Evolutionary conservation across 2,888 invertebrate species (phyloP).

Genomic region (Zygaena filipendulae): DNA sequence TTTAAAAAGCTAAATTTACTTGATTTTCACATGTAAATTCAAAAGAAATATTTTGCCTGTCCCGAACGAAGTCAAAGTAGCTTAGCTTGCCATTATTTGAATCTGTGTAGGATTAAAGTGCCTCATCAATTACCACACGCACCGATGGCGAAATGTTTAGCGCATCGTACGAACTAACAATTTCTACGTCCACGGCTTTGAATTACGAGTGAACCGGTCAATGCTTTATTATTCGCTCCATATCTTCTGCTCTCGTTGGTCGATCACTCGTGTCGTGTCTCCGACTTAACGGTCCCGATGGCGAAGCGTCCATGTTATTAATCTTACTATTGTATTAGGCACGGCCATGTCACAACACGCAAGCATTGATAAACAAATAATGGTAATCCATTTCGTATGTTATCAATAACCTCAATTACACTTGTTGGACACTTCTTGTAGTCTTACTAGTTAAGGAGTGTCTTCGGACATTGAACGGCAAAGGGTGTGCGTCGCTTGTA

Average conservation of each 20-base stretch:
- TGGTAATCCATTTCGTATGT: slow-evolving; percentile 41
- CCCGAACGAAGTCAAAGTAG: slow-evolving; percentile 22
- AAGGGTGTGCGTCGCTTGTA: too few relatives aligned
- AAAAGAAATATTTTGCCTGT: too few relatives aligned
- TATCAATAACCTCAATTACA: slow-evolving; percentile 54
- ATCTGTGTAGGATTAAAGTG: slow-evolving; percentile 40
- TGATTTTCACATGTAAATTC: too few relatives aligned
- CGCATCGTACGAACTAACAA: slow-evolving; percentile 47
- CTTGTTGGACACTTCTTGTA: slow-evolving; percentile 42
- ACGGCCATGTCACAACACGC: slow-evolving; percentile 51
- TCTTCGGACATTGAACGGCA: too few relatives aligned
- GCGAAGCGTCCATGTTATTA: slow-evolving; percentile 57
- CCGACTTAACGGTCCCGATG: slow-evolving; percentile 43
- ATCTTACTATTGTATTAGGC: slow-evolving; percentile 62
- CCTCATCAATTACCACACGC: slow-evolving; percentile 45
- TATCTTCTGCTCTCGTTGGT: slow-evolving; percentile 65
- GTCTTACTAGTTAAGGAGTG: too few relatives aligned
- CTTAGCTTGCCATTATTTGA: slow-evolving; percentile 35
- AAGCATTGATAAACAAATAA: slow-evolving; percentile 50
- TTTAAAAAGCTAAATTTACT: too few relatives aligned
- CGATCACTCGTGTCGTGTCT: slow-evolving; percentile 60
- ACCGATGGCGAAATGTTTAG: slow-evolving; percentile 33
- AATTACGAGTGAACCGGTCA: slow-evolving; percentile 52
- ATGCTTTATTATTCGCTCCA: slow-evolving; percentile 62
- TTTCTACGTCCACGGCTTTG: slow-evolving; percentile 55